A percentile compares a stretch with the other conserved stretches of the same genome.
Evolutionary conservation across 2,888 invertebrate species (phyloP).

Genomic region (Trissonchulus latispiculum): DNA sequence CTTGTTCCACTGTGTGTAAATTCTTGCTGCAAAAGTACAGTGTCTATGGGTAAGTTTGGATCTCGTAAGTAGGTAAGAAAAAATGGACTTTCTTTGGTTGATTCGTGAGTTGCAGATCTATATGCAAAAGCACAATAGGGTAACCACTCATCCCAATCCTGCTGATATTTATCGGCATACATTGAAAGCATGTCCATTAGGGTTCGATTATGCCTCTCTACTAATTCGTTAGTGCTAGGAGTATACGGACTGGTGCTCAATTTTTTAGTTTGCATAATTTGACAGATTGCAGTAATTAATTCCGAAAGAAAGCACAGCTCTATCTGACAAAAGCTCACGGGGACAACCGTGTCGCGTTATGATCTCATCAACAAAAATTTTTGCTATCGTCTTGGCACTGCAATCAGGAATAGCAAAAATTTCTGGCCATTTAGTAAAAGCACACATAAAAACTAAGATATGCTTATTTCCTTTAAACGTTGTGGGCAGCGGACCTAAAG

Average conservation of each 20-base stretch:
- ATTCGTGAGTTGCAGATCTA: slow-evolving; percentile 19
- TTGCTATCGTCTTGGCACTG: slow-evolving; percentile 36
- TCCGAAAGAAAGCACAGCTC: slow-evolving; percentile 30
- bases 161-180: slow-evolving; percentile 30
- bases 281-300: slow-evolving; percentile 25
- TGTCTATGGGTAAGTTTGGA: not conserved
- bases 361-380: slow-evolving; percentile 29
- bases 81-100: not conserved
- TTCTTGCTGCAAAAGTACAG: not conserved
- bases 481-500: slow-evolving; percentile 30
- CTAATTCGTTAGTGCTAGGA: slow-evolving; percentile 30
- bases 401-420: slow-evolving; percentile 38
- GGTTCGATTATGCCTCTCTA: slow-evolving; percentile 34
- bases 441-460: slow-evolving; percentile 28
- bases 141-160: slow-evolving; percentile 34
- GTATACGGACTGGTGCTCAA: slow-evolving; percentile 27
- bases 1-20: not conserved
- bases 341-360: slow-evolving; percentile 30
- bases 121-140: slow-evolving; percentile 31
- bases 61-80: not conserved
- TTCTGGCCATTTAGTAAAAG: slow-evolving; percentile 30
- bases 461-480: slow-evolving; percentile 27
- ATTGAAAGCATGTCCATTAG: slow-evolving; percentile 28
- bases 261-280: slow-evolving; percentile 26
- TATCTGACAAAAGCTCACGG: slow-evolving; percentile 31